A percentile compares a stretch with the other conserved stretches of the same genome.
These are phyloP conservation scores for Perdita meconis DNA, from an alignment of 2,888 invertebrate species.

Conservation along the genomic window DNA sequence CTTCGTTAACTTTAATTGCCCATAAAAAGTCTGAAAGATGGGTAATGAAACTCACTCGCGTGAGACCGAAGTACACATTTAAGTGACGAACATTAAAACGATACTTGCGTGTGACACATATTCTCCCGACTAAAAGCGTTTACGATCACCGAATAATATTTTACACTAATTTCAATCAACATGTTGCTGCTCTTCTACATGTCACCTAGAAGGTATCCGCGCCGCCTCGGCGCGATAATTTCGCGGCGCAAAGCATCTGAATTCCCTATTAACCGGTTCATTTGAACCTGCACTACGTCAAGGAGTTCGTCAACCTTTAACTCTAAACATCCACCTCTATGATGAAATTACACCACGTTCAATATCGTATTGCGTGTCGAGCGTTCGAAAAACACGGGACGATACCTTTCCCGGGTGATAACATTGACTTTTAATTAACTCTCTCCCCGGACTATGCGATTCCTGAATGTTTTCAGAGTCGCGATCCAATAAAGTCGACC, in stretches of 20 bases:
- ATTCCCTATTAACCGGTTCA: slow-evolving; percentile 64
- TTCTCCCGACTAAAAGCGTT: too few species aligned
- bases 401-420: slow-evolving; percentile 2
- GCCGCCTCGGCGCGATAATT: slow-evolving; percentile 45
- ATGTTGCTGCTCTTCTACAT: neutral
- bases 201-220: neutral
- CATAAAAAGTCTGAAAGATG: too few species aligned
- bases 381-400: slow-evolving; percentile 23
- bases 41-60: too few species aligned
- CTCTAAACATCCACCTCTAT: slow-evolving; percentile 26
- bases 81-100: too few species aligned
- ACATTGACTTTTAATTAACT: slow-evolving; percentile 57
- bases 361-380: slow-evolving; percentile 16
- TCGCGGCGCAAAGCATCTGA: slow-evolving; percentile 35
- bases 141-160: neutral
- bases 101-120: too few species aligned
- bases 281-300: slow-evolving; percentile 53
- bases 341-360: slow-evolving; percentile 17
- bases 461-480: slow-evolving; percentile 24
- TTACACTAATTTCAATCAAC: neutral
- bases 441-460: neutral
- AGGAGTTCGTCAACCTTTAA: slow-evolving; percentile 38
- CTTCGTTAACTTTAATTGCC: too few species aligned
- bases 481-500: slow-evolving; percentile 37
- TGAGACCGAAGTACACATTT: too few species aligned